Evolutionary conservation across 2,797 vertebrate species (phyloP), one percentile per base, ranked within the genome.

Genomic region (Scomberomorus guttatus): DNA sequence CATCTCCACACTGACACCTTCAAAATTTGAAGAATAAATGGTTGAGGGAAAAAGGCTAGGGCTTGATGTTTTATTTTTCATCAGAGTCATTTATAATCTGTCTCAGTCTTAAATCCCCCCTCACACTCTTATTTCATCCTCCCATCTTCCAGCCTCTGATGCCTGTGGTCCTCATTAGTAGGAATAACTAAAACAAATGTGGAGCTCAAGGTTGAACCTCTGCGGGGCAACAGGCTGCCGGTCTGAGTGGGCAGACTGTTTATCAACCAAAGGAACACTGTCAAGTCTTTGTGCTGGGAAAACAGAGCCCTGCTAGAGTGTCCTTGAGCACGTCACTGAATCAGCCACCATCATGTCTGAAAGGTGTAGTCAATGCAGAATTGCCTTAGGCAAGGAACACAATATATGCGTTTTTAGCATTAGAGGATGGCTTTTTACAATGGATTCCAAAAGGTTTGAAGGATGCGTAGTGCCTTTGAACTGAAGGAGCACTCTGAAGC

Each of bases 41-140:
- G 34, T 56, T 72, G 17, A 46, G 17, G 44, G 44, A 22, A 27
- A 48, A 72, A 42, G 34, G 9, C 24, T 12, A 51, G 1, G 56
- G 14, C 55, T 75, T 67, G 51, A 51, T 73, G 54, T 46, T 82
- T 80, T 24, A 29, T 71, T 76, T 79, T 77, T 44, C 20, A 74
- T 75, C 37, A 68, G 37, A 37, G 14, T 20, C n/a, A 52, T 63
- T 77, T 54, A 48, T 62, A 80, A 56, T 59, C 17, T 10, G 12
- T 59, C 51, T 58, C 42, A 39, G 48, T 68, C 32, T 85, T 60
- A 46, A 60, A 55, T 63, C 59, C 42, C 29, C 48, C 22, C 17
- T 73, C 34, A 29, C 1, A 2, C 18, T 56, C 20, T 15, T 67
- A 48, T 75, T 73, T 69, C 18, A 64, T 71, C 48, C 4, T 29